phyloP scores from a whole-genome alignment of 1,140 invertebrate genomes.

The Eupristina koningsbergeri region DNA sequence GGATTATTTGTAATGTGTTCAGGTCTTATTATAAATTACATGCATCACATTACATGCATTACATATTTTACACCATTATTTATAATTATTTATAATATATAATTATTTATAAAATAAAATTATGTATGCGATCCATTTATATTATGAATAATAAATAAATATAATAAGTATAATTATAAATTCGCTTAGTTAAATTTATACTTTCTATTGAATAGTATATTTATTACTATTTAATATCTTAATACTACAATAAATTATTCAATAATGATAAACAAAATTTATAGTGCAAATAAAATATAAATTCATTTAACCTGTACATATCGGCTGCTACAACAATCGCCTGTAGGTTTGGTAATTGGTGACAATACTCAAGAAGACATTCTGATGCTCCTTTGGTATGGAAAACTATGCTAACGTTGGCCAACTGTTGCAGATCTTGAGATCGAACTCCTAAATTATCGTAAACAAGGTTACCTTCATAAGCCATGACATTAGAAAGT shows the following conservation, averaged over 20 bases:
- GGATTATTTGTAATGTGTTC: no score
- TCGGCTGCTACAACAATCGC: slow-evolving; percentile 43
- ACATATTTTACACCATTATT: no score
- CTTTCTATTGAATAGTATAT: no score
- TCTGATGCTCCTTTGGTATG: slow-evolving; percentile 59
- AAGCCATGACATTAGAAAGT: slow-evolving; percentile 54
- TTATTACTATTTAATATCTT: no score
- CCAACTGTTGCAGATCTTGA: slow-evolving; percentile 46
- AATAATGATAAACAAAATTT: not conserved
- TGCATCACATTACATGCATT: no score
- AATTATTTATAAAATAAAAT: no score
- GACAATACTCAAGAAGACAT: slow-evolving; percentile 56
- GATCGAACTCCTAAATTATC: slow-evolving; percentile 53
- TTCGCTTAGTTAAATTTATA: no score
- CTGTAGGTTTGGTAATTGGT: slow-evolving; percentile 54
- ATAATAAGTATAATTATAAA: no score
- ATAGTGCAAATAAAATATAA: not conserved
- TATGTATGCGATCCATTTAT: no score
- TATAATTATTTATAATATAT: no score
- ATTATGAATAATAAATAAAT: no score
- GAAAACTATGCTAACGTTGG: slow-evolving; percentile 58
- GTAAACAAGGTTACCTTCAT: slow-evolving; percentile 64
- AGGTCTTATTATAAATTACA: no score
- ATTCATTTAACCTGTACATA: slow-evolving; percentile 51
- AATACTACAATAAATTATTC: not conserved